Evolutionary conservation across 2,888 invertebrate genomes (phyloP).

Genomic region (Heteromyza rotundicornis): DNA sequence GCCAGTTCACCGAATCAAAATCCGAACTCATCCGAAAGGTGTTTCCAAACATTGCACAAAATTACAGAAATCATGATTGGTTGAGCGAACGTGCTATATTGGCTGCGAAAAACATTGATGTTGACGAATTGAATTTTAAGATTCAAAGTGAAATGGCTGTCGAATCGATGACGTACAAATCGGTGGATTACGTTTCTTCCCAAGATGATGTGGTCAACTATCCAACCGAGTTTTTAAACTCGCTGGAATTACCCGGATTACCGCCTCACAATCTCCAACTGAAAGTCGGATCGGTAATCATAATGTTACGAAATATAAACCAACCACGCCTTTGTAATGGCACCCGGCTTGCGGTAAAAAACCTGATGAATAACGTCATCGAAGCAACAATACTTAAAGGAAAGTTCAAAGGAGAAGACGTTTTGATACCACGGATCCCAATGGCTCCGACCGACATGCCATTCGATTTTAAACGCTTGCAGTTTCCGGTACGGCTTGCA

Average conservation of each 20-base stretch:
- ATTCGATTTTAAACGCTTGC: conserved; percentile 6
- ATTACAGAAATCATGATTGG: conserved; percentile 28
- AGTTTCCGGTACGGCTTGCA: conserved; percentile 32
- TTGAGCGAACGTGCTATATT: conserved; percentile 32
- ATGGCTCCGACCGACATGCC: conserved; percentile 43
- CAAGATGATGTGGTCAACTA: conserved; percentile 29
- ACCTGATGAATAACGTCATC: conserved; percentile 41
- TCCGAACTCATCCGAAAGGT: conserved; percentile 14
- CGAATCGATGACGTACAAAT: conserved; percentile 23
- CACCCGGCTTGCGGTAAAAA: conserved; percentile 38
- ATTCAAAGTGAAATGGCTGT: conserved; percentile 26
- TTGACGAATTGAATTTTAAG: conserved; percentile 19
- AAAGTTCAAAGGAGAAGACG: conserved; percentile 28
- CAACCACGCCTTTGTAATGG: conserved; percentile 38
- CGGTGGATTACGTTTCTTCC: conserved; percentile 25
- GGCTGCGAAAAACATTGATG: conserved; percentile 29
- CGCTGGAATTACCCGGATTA: conserved; percentile 29
- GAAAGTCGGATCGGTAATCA: conserved; percentile 42
- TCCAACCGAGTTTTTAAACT: conserved; percentile 34
- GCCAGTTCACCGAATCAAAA: conserved; percentile 16
- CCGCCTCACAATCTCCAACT: conserved; percentile 33
- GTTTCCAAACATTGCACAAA: conserved; percentile 21
- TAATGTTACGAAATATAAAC: conserved; percentile 43
- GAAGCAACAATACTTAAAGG: conserved; percentile 36
- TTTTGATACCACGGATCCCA: conserved; percentile 47